Percentiles rank a stretch among this genome's conserved stretches.
Conservation (phyloP, 1,140 invertebrate species). For the Delia radicum region DNA sequence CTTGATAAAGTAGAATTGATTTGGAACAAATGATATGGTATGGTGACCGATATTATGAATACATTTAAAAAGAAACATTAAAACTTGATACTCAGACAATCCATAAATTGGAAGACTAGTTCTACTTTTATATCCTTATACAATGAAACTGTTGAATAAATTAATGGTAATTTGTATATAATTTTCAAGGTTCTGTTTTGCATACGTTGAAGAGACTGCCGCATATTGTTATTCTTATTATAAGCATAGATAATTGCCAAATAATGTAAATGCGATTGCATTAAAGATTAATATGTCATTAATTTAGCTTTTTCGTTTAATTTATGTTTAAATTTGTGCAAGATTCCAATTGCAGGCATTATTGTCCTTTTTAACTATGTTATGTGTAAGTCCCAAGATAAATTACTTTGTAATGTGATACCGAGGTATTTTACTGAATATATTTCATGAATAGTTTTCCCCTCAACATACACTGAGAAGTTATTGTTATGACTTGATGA, state of each 20-base stretch:
- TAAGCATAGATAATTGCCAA: neutral
- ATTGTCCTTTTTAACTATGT: neutral
- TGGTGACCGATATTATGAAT: neutral
- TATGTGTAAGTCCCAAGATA: neutral
- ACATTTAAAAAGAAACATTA: neutral
- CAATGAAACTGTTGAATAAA: neutral
- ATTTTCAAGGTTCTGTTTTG: neutral
- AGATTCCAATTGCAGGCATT: neutral
- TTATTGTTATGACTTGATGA: neutral
- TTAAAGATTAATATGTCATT: neutral
- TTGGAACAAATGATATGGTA: neutral
- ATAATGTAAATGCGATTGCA: neutral
- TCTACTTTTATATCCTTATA: neutral
- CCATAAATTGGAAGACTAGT: neutral
- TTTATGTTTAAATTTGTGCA: neutral
- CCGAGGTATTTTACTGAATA: neutral
- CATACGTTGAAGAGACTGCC: neutral
- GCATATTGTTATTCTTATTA: neutral
- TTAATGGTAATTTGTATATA: neutral
- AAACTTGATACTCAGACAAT: neutral
- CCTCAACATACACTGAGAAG: neutral
- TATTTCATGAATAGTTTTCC: neutral
- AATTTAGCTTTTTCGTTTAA: neutral
- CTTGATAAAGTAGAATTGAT: too few relatives aligned
- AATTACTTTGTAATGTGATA: neutral